Evolutionary conservation across 2,888 invertebrate genomes (phyloP), one percentile per base, ranked within the genome.

Genomic region (Lithophane socia): DNA sequence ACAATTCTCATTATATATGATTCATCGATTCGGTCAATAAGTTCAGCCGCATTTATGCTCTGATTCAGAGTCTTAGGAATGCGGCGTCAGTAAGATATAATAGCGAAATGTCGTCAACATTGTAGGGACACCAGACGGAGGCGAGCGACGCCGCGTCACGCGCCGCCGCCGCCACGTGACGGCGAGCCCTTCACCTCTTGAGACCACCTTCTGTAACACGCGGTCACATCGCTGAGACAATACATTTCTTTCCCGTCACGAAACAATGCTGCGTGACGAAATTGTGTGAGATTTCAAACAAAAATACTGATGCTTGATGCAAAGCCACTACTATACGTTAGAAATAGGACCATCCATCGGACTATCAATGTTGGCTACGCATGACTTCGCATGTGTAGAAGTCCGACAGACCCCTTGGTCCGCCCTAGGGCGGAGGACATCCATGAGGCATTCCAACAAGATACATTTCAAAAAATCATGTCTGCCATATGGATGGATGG

Each of bases 41-140:
- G 37, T 68, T 68, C 44, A 67, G 67, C n/a, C 21, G 24, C n/a
- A 61, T 66, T 61, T 24, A 13, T 61, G 52, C 12, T 18, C 18
- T 80, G 80, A 80, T 54, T 76, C 76, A 80, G 54, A 65, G 54
- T 56, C 24, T 72, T 49, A 66, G 63, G 65, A 72, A 72, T 77
- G 63, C 47, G 58, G 60, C 13, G 29, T 42, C 49, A 47, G 54
- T 24, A 18, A 47, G 18, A 10, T 37, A 4, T 37, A 37, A 37
- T 21, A 24, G 7, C 18, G 18, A 3, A 47, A 12, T 21, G 66
- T 13, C 21, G 24, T 8, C 66, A 3, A 49, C 66, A 24, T 12
- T 10, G 24, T 12, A 24, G 18, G 18, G 12, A 7, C 64, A 12
- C n/a, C 42, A 0, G 58, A 5, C 18, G n/a, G 56, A 56, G n/a